Percentiles rank a stretch among this genome's conserved stretches.
Conservation (phyloP, 2,888 invertebrate genomes). For the Ornithoptera alexandrae region DNA sequence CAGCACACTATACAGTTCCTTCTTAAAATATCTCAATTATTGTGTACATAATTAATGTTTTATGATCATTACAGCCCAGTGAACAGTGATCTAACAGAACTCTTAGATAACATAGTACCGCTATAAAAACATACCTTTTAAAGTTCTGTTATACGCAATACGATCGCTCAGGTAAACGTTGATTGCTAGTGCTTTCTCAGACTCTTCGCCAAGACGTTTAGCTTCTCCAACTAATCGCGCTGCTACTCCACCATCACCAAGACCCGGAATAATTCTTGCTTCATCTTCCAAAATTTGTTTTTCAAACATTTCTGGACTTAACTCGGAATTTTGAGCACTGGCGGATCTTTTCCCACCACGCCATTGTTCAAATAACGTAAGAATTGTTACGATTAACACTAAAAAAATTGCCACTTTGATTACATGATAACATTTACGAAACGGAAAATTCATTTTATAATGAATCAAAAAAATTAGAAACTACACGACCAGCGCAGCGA, state of each 20-base stretch:
- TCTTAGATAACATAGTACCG: slow-evolving; percentile 4
- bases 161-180: slow-evolving; percentile 94
- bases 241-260: slow-evolving; percentile 86
- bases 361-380: slow-evolving; percentile 67
- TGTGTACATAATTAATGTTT: not conserved
- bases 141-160: slow-evolving; percentile 89
- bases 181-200: slow-evolving; percentile 90
- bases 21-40: not conserved
- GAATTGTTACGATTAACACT: slow-evolving; percentile 56
- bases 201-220: slow-evolving; percentile 82
- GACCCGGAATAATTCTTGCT: slow-evolving; percentile 81
- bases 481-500: slow-evolving; percentile 26
- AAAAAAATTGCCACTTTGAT: slow-evolving; percentile 56
- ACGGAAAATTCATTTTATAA: slow-evolving; percentile 61
- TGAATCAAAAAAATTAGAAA: slow-evolving; percentile 23
- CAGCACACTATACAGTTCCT: no score
- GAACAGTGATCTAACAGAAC: slow-evolving; percentile 11
- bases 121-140: slow-evolving; percentile 75
- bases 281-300: slow-evolving; percentile 81
- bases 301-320: slow-evolving; percentile 61
- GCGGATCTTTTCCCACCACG: slow-evolving; percentile 61
- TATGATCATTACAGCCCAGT: not conserved
- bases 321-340: slow-evolving; percentile 45
- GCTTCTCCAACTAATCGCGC: slow-evolving; percentile 84
- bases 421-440: slow-evolving; percentile 66